phyloP scores from a whole-genome alignment of 2,113 vertebrate genomes.

The Crotalus tigris region DNA sequence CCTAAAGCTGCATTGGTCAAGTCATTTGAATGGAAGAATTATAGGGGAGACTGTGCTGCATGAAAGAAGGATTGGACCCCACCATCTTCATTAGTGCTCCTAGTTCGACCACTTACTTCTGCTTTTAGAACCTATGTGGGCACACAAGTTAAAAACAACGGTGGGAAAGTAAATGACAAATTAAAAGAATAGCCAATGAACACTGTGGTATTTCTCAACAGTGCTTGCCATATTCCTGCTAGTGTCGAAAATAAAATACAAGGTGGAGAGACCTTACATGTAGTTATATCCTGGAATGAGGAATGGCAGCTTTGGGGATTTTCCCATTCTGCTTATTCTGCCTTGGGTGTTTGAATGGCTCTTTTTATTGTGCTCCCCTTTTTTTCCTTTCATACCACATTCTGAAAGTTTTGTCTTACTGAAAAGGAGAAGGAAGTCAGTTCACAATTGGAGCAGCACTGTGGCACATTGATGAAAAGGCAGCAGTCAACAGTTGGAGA shows the following conservation, averaged over 20 bases:
- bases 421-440: conserved; percentile 18
- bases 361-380: background rate
- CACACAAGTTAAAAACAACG: background rate
- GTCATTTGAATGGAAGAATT: background rate
- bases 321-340: background rate
- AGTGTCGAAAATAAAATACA: background rate
- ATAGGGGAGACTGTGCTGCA: no score
- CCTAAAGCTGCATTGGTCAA: background rate
- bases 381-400: background rate
- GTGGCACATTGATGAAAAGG: conserved; percentile 68
- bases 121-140: background rate
- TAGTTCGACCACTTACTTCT: background rate
- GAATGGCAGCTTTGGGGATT: background rate
- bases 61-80: background rate
- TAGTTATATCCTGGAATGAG: background rate
- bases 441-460: conserved; percentile 68
- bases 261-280: background rate
- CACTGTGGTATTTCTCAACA: background rate
- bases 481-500: conserved; percentile 40
- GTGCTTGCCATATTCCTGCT: background rate
- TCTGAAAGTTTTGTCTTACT: background rate
- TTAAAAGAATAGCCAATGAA: background rate
- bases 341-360: background rate
- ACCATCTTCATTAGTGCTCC: background rate
- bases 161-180: background rate